Evolutionary conservation across 1,140 invertebrate genomes (phyloP).

Genomic region (Agrilus planipennis): DNA sequence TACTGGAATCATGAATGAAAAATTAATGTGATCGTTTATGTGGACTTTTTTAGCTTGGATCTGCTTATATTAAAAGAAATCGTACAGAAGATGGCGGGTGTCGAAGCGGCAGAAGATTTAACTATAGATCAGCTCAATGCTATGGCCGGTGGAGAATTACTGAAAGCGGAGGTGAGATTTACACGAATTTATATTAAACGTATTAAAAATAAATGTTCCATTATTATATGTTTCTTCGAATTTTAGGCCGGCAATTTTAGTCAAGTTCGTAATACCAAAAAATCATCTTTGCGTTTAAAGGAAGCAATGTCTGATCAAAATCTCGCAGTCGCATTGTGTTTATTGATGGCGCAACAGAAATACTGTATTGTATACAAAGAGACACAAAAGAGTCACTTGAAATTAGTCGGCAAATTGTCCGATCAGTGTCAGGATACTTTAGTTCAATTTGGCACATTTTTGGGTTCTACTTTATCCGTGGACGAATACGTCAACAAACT

Average conservation of each 20-base stretch:
- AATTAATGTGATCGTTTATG: background rate
- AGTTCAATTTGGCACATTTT: constrained; percentile 94
- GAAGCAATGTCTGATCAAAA: constrained; percentile 82
- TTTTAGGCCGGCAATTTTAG: constrained; percentile 86
- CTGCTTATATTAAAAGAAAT: constrained; percentile 94
- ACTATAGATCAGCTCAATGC: constrained; percentile 93
- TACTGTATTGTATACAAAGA: constrained; percentile 86
- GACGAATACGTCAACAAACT: constrained; percentile 88
- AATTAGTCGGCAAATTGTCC: constrained; percentile 72
- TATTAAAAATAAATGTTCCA: no score
- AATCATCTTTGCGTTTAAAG: constrained; percentile 90
- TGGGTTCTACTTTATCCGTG: constrained; percentile 82
- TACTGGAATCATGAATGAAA: constrained; percentile 5
- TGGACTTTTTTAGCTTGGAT: constrained; percentile 62
- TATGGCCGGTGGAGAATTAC: constrained; percentile 89
- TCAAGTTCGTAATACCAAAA: constrained; percentile 92
- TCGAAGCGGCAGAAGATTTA: constrained; percentile 93
- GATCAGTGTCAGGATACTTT: constrained; percentile 96
- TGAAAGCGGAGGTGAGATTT: constrained; percentile 81
- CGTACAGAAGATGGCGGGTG: constrained; percentile 98
- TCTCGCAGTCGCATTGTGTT: constrained; percentile 82
- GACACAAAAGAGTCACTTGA: constrained; percentile 79
- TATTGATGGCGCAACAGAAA: constrained; percentile 94
- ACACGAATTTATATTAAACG: no score
- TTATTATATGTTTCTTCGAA: no score